Conservation (phyloP, 2,888 invertebrate genomes). For the Drosophila suboccidentalis region DNA sequence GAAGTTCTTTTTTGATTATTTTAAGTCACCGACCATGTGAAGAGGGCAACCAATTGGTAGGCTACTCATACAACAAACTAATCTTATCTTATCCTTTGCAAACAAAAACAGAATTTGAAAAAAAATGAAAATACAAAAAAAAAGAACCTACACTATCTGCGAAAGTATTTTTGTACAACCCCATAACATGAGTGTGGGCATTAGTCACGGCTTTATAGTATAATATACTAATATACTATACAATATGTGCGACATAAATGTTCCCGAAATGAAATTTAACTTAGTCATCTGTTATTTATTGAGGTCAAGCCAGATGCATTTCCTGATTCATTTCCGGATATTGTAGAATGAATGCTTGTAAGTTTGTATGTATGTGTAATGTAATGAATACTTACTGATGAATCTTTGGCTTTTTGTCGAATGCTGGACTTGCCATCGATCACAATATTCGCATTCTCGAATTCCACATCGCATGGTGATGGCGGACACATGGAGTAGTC, state of each 20-base stretch:
- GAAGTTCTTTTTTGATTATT: conserved; percentile 19
- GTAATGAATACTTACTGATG: conserved; percentile 79
- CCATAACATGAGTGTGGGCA: conserved; percentile 12
- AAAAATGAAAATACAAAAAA: conserved; percentile 28
- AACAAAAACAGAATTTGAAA: conserved; percentile 27
- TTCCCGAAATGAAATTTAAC: background rate
- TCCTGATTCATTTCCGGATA: conserved; percentile 3
- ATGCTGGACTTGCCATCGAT: conserved; percentile 96
- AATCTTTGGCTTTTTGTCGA: conserved; percentile 87
- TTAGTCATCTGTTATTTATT: conserved; percentile 16
- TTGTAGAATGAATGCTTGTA: background rate
- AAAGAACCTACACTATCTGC: conserved; percentile 56
- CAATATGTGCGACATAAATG: background rate
- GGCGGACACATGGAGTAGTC: conserved; percentile 89
- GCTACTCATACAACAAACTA: conserved; percentile 25
- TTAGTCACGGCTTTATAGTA: conserved; percentile 44
- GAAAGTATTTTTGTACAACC: conserved; percentile 35
- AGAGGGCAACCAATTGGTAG: conserved; percentile 14
- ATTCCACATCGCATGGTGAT: conserved; percentile 93
- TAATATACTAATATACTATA: background rate
- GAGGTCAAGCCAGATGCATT: conserved; percentile 15
- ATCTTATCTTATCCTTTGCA: conserved; percentile 73
- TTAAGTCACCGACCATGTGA: conserved; percentile 2
- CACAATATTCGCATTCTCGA: conserved; percentile 95
- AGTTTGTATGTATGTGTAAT: background rate